Base-by-base conservation (phyloP, 53 echinoderm and acorn worm species). In the Holothuria scabra region DNA sequence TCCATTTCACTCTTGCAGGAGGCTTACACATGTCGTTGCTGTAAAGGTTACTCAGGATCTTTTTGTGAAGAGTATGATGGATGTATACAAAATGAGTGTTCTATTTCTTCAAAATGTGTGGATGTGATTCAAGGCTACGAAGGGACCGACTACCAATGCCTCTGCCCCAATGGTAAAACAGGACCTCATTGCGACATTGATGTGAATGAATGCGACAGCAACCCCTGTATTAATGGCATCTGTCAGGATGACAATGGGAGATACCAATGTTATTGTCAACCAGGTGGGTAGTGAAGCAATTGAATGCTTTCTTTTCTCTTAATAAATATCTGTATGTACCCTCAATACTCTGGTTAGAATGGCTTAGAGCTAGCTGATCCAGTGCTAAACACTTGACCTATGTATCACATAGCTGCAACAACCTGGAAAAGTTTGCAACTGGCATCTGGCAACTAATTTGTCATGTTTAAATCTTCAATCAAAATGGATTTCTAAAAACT, bases 181-280 rank as follows among this genome's bases (percentile, higher is more conserved):
- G 97, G 97, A 55, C 84, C 87, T 46, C 91, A 85, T 79, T 97
- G 97, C 48, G 92, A 94, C n/a, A 58, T 92, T 8, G 92, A 97
- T 26, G 90, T 92, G 12, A 90, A 97, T 69, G 97, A 97, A 70
- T 97, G 97, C 64, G 66, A 82, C 56, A 97, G 97, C 66, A 90
- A 86, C 70, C 97, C 97, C 0, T 97, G 97, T 56, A 55, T 82
- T 21, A 80, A 91, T 23, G 95, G 95, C 11, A 87, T 97, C 21
- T 97, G 97, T 84, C 85, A 92, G 52, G 97, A 97, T 59, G 57
- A 76, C 55, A 65, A 84, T n/a, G 89, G 92, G 34, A 84, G 89
- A n/a, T 97, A 92, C 87, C 97, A 97, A 83, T 97, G 97, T 79
- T 97, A 97, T 72, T 97, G 97, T 60, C 76, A 92, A 76, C 96